Base-by-base conservation (phyloP, 2,888 invertebrate genomes). In the Nysson spinosus region DNA sequence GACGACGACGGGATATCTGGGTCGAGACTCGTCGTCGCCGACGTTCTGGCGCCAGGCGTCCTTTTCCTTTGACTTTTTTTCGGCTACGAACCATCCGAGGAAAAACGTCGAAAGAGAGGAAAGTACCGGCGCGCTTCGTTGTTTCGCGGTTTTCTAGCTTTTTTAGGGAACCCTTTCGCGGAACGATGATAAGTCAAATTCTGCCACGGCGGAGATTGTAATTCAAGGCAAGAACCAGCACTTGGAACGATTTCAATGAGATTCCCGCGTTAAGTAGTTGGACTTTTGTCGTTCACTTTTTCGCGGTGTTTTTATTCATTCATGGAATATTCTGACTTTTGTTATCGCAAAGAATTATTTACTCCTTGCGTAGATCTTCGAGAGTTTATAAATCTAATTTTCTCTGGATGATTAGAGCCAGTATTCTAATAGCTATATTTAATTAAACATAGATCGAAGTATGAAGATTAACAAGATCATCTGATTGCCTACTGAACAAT, bases 21-120 rank as follows among this genome's bases (percentile, higher is more conserved):
- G 84, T 85, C 85, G 85, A 86, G 85, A 86, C 86, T 83, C 80
- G 81, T 79, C 81, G 86, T 82, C 85, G 86, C 85, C 86, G 81
- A 68, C 79, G 78, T 78, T 69, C 76, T 76, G 85, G 85, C 86
- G 86, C 85, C 86, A 83, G 84, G 73, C 82, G 79, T 83, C 83
- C 78, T 78, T 81, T 79, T 44, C 69, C 62, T 55, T 50, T 44
- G 35, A 51, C 60, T 74, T 74, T 72, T 73, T 75, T 74, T 72
- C 77, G 74, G 67, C 69, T 58, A 20, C 56, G 54, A 35, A 51
- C 47, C 28, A 44, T 37, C 37, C n/a, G n/a, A 64, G 40, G 67
- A 69, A 73, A 72, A 70, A 72, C 68, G 70, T 63, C 62, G 60
- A 57, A 58, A 61, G 56, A 50, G 62, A 57, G 68, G 75, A 62